Evolutionary conservation across 1,140 invertebrate species (phyloP), one percentile per base, ranked within the genome.

Genomic region (Cyclina sinensis): DNA sequence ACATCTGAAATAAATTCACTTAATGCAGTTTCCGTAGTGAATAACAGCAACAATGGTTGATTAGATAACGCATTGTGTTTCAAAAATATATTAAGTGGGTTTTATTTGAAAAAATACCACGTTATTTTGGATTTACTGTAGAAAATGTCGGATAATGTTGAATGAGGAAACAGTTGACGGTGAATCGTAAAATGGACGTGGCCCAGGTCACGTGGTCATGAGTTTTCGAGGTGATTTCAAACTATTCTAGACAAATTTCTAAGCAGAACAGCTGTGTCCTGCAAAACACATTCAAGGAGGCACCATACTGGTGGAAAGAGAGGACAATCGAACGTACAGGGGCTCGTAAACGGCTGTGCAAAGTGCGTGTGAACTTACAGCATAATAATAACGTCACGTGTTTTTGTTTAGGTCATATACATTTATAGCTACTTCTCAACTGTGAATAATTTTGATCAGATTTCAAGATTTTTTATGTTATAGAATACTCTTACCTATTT

Each of bases 131-230:
- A 68, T 27, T 76, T 43, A 73, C n/a, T 51, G 51, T 30, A 51
- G n/a, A 57, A 76, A 86, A 39, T 39, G 9, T 35, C 51, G 18
- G n/a, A 65, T 37, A 68, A 65, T 62, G 43, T 21, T 78, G 32
- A 54, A 78, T 30, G 16, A 78, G 74, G 74, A 78, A 78, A 78
- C 65, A n/a, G 46, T 32, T 14, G 59, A 65, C n/a, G 76, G 43
- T 51, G 79, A 89, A 89, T 87, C 85, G 89, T 89, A 78, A 88
- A 89, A 90, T 87, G 91, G 91, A 91, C 91, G 91, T 91, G 89
- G 89, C 87, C 86, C 81, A 83, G 89, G 89, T 91, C 91, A 91
- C 91, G 91, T 91, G 91, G 91, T 91, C 68, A 78, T 57, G 70
- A 83, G 18, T 16, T 51, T 78, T 78, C 46, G 21, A 21, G 74